Evolutionary conservation across 1,140 invertebrate genomes (phyloP).

Genomic region (Caerostris extrusa): DNA sequence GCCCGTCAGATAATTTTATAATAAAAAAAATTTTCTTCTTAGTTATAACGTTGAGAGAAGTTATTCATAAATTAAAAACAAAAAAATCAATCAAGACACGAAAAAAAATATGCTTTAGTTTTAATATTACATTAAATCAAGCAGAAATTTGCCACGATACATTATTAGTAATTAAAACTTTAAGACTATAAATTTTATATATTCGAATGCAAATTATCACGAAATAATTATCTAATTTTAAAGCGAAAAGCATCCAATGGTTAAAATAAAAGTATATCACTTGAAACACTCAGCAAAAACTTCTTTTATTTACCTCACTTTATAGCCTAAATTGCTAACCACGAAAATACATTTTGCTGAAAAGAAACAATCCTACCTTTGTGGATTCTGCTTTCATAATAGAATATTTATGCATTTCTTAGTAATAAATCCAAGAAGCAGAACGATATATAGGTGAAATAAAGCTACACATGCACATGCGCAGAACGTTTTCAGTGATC

Average conservation of each 20-base stretch:
- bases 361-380: background rate
- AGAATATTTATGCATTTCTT: conserved; percentile 61
- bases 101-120: too few relatives aligned
- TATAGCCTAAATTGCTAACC: conserved; percentile 8
- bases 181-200: too few relatives aligned
- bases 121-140: too few relatives aligned
- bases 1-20: too few relatives aligned
- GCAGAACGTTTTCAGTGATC: background rate
- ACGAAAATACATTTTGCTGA: background rate
- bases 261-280: background rate
- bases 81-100: too few relatives aligned
- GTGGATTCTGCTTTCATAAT: background rate
- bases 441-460: background rate
- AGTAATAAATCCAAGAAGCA: conserved; percentile 38
- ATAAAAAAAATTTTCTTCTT: too few relatives aligned
- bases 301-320: background rate
- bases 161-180: too few relatives aligned
- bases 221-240: background rate
- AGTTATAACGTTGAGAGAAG: too few relatives aligned
- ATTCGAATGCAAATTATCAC: background rate
- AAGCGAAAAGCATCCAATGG: background rate
- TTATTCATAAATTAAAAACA: too few relatives aligned
- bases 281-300: background rate
- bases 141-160: too few relatives aligned
- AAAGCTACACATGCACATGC: background rate